These are phyloP conservation scores for Smittia sp. DNA, from an alignment of 2,888 invertebrate genomes.

Conservation along the genomic window DNA sequence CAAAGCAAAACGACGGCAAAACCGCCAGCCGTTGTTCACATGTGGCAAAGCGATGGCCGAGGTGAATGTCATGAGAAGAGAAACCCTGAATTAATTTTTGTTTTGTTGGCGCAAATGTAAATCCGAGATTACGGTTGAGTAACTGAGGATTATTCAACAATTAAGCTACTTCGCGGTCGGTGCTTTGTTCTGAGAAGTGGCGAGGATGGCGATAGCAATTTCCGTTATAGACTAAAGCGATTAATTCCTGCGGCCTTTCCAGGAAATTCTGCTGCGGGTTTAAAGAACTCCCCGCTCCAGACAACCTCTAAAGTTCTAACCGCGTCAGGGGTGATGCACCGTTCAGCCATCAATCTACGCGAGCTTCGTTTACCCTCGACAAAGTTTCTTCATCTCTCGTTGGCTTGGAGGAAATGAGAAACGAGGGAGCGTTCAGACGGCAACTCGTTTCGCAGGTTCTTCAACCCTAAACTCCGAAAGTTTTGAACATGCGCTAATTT, in stretches of 20 bases:
- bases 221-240: conserved; percentile 28
- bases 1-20: background rate
- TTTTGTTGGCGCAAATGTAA: background rate
- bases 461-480: conserved; percentile 23
- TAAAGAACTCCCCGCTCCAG: background rate
- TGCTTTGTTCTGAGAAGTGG: background rate
- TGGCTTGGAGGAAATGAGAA: background rate
- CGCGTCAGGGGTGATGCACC: background rate
- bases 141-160: background rate
- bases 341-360: no score
- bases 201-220: background rate
- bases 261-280: conserved; percentile 1
- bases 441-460: conserved; percentile 22
- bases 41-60: conserved; percentile 13
- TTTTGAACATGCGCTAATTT: conserved; percentile 39
- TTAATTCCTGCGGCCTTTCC: conserved; percentile 7
- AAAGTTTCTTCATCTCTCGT: conserved; percentile 8
- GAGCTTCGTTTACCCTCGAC: background rate
- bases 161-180: background rate
- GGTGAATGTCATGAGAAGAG: conserved; percentile 22
- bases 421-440: background rate
- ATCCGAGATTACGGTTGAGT: background rate
- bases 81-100: conserved; percentile 22
- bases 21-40: conserved; percentile 1
- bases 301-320: conserved; percentile 16